phyloP scores from a whole-genome alignment of 2,797 vertebrate genomes.

The Hephaestus fuliginosus region DNA sequence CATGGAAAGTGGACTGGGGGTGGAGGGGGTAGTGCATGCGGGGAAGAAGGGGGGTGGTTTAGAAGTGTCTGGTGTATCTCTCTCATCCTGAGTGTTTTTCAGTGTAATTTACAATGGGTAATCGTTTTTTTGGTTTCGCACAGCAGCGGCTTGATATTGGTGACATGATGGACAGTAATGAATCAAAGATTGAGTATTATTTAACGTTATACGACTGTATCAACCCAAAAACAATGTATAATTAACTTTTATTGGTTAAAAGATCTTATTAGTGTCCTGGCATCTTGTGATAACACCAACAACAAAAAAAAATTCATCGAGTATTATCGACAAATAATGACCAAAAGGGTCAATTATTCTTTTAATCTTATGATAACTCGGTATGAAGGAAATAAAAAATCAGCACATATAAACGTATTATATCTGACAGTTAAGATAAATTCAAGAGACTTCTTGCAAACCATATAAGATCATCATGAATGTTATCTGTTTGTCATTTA shows the following conservation, averaged over 20 bases:
- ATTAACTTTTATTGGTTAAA: no score
- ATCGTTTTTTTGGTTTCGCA: not conserved
- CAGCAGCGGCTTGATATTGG: not conserved
- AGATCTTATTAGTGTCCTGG: no score
- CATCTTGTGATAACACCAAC: no score
- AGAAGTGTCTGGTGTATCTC: conserved; percentile 25
- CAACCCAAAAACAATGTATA: no score
- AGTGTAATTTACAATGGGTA: conserved; percentile 1
- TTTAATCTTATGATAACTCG: not conserved
- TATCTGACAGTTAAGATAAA: not conserved
- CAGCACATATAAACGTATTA: not conserved
- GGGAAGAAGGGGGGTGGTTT: not conserved
- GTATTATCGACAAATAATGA: not conserved
- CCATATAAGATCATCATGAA: not conserved
- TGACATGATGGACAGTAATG: not conserved
- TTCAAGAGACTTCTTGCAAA: not conserved
- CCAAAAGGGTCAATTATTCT: not conserved
- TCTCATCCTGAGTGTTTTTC: conserved; percentile 30
- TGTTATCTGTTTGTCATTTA: conserved; percentile 12
- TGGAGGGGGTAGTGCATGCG: no score
- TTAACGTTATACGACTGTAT: no score
- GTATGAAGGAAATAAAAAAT: not conserved
- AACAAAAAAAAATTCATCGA: no score
- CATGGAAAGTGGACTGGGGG: conserved; percentile 40
- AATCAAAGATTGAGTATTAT: not conserved